Conservation (phyloP, 2,797 vertebrate genomes). For the Enteromius treurensis region DNA sequence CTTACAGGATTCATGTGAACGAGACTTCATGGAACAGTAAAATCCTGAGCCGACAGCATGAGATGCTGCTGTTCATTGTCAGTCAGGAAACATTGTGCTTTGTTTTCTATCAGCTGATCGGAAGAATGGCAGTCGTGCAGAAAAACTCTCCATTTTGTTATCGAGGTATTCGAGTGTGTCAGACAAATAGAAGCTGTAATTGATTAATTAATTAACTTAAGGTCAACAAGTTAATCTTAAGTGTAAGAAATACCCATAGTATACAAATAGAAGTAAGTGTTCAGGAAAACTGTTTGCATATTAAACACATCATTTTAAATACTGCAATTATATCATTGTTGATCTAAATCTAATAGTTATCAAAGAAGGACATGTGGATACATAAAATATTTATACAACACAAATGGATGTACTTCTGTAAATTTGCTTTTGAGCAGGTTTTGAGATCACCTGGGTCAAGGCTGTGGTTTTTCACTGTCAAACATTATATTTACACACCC, state of each 20-base stretch:
- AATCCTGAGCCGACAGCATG: conserved; percentile 1
- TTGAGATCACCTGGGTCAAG: conserved; percentile 13
- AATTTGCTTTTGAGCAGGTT: conserved; percentile 5
- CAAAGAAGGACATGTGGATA: not conserved
- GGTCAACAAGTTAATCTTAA: not conserved
- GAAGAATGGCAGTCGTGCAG: conserved; percentile 30
- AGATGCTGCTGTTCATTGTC: conserved; percentile 25
- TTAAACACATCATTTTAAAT: not conserved
- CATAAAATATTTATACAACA: not conserved
- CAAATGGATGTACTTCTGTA: not conserved
- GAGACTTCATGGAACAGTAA: not conserved
- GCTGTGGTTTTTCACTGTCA: not conserved
- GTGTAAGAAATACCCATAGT: not conserved
- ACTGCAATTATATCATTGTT: not conserved
- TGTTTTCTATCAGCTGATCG: conserved; percentile 49
- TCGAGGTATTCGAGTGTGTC: not conserved
- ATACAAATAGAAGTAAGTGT: not conserved
- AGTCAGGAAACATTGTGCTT: conserved; percentile 35
- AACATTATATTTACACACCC: conserved; percentile 32
- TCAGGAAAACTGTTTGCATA: not conserved
- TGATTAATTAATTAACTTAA: not conserved
- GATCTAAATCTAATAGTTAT: not conserved
- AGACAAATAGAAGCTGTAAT: not conserved
- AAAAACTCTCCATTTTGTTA: conserved; percentile 29
- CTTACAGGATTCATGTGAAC: conserved; percentile 16